Evolutionary conservation across 2,888 invertebrate species (phyloP).

Genomic region (Netelia fuscicornis): DNA sequence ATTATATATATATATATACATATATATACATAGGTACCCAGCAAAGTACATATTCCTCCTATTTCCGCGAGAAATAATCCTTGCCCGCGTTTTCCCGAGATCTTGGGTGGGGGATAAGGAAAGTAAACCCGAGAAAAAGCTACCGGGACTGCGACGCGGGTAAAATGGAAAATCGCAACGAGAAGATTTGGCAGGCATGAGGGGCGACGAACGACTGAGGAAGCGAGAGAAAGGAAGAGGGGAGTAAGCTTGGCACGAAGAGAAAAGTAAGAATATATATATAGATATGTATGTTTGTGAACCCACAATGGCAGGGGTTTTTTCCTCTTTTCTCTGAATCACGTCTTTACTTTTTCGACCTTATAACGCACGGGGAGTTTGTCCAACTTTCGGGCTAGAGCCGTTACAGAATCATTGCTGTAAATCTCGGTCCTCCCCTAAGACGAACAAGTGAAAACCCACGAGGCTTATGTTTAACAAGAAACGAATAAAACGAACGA

Average conservation of each 20-base stretch:
- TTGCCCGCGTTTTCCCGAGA: background rate
- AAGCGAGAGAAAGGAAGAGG: conserved; percentile 3
- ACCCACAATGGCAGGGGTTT: background rate
- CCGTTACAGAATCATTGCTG: conserved; percentile 16
- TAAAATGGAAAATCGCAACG: background rate
- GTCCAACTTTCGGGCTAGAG: conserved; percentile 28
- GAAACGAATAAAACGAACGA: too few species aligned
- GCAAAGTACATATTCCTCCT: conserved; percentile 9
- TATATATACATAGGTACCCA: background rate
- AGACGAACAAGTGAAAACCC: background rate
- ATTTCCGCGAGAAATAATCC: conserved; percentile 32
- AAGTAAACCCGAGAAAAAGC: conserved; percentile 11
- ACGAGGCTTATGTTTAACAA: background rate
- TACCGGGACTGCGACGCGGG: background rate
- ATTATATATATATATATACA: background rate
- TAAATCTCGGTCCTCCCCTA: conserved; percentile 1
- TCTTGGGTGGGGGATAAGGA: conserved; percentile 36
- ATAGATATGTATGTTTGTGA: background rate
- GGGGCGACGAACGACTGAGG: conserved; percentile 4
- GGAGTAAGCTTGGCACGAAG: background rate
- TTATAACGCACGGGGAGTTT: conserved; percentile 19
- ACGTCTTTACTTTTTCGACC: conserved; percentile 16
- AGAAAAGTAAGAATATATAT: background rate
- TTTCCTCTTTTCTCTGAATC: background rate
- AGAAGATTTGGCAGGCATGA: conserved; percentile 14